Percentiles rank a stretch among this genome's conserved stretches.
Evolutionary conservation across 1,140 invertebrate species (phyloP).

Genomic region (Drosophila sturtevanti): DNA sequence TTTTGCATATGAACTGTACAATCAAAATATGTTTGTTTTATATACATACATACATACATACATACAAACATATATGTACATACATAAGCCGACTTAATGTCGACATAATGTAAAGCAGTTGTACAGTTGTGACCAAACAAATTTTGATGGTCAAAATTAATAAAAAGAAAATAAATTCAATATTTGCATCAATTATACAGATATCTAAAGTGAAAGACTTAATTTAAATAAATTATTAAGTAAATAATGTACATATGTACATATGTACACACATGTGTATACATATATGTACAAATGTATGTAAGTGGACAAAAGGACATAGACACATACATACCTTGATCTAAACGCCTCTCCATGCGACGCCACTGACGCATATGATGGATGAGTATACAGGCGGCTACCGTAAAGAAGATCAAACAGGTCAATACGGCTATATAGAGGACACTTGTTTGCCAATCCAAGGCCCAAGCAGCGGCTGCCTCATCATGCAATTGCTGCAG

Average conservation of each 20-base stretch:
- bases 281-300: no score
- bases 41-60: no score
- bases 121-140: conserved; percentile 1
- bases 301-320: no score
- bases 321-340: conserved; percentile 84
- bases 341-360: conserved; percentile 84
- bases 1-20: conserved; percentile 7
- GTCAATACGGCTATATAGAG: conserved; percentile 85
- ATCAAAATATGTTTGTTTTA: neutral
- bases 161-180: neutral
- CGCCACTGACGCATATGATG: conserved; percentile 86
- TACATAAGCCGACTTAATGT: no score
- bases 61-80: no score
- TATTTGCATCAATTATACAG: no score
- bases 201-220: no score
- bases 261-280: no score
- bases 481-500: conserved; percentile 77
- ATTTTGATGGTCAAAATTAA: neutral
- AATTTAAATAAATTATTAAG: no score
- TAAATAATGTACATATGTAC: no score
- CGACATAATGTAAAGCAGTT: neutral
- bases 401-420: conserved; percentile 87
- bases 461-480: conserved; percentile 57
- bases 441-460: conserved; percentile 86
- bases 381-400: conserved; percentile 86